Evolutionary conservation across 2,113 vertebrate genomes (phyloP).

Genomic region (Poeciliopsis occidentalis): DNA sequence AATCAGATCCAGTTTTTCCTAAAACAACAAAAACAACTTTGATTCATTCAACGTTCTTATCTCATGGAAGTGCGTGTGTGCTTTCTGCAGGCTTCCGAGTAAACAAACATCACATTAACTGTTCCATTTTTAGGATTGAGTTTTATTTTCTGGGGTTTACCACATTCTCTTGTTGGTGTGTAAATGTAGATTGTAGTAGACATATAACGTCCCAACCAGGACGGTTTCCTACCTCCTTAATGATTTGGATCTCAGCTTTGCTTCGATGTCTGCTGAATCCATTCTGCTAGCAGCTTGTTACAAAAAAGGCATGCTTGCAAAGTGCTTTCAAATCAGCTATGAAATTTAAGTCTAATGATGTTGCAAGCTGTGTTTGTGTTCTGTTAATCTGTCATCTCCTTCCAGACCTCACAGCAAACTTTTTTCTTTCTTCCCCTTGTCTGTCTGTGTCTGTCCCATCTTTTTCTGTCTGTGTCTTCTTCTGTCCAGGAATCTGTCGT

Average conservation of each 20-base stretch:
- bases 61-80: too few relatives aligned
- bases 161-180: conserved; percentile 39
- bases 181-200: conserved; percentile 39
- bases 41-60: too few relatives aligned
- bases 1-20: not conserved
- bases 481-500: conserved; percentile 87
- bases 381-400: conserved; percentile 32
- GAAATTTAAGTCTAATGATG: conserved; percentile 50
- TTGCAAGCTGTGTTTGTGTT: conserved; percentile 26
- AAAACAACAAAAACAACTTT: too few relatives aligned
- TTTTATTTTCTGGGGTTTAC: conserved; percentile 45
- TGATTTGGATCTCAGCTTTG: conserved; percentile 1
- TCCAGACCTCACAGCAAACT: conserved; percentile 69
- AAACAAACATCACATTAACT: not conserved
- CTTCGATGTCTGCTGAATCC: conserved; percentile 48
- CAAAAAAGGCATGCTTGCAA: conserved; percentile 51
- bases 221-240: conserved; percentile 30
- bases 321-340: conserved; percentile 47
- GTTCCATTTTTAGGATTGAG: conserved; percentile 18
- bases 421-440: not conserved
- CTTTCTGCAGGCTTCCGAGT: not conserved
- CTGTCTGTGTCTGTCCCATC: conserved; percentile 16
- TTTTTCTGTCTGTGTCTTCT: conserved; percentile 5
- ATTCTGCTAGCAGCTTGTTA: conserved; percentile 39
- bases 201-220: conserved; percentile 20